A percentile compares a stretch with the other conserved stretches of the same genome.
Evolutionary conservation across 2,113 vertebrate species (phyloP).

Genomic region (Hippocampus zosterae): DNA sequence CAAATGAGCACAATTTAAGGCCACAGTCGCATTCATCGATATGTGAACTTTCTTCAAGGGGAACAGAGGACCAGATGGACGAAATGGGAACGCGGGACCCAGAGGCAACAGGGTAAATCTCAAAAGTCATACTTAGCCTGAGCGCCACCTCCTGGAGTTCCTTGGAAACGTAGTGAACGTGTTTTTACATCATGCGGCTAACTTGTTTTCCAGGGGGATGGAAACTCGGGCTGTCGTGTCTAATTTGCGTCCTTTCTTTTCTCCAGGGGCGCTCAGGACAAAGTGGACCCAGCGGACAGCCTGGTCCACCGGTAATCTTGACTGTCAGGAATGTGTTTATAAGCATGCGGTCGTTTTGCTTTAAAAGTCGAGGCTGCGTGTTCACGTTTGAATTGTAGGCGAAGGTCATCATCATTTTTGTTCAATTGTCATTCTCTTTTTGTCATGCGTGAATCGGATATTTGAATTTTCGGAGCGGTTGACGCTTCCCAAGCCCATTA

Average conservation of each 20-base stretch:
- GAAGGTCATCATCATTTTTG: background rate
- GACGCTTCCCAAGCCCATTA: background rate
- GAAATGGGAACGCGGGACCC: slow-evolving; percentile 67
- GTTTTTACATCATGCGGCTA: too few relatives aligned
- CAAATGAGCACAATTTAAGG: too few relatives aligned
- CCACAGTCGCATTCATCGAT: slow-evolving; percentile 8
- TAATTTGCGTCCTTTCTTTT: background rate
- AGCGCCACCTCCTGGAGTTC: too few relatives aligned
- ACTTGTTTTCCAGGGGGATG: too few relatives aligned
- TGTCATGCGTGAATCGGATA: background rate
- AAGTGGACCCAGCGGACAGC: slow-evolving; percentile 75
- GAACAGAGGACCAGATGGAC: slow-evolving; percentile 74
- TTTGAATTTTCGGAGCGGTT: background rate
- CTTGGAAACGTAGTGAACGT: too few relatives aligned
- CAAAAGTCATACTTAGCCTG: too few relatives aligned
- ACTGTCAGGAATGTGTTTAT: background rate
- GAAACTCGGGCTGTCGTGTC: too few relatives aligned
- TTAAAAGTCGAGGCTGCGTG: background rate
- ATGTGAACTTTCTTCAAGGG: slow-evolving; percentile 70
- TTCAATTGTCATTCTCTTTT: background rate
- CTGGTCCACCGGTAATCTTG: slow-evolving; percentile 74
- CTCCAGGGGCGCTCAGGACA: slow-evolving; percentile 77
- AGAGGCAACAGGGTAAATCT: slow-evolving; percentile 77
- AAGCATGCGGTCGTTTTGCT: background rate
- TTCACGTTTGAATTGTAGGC: background rate